These are phyloP conservation scores for Hypsibius dujardini DNA, from an alignment of 1,140 invertebrate genomes.

Conservation along the genomic window DNA sequence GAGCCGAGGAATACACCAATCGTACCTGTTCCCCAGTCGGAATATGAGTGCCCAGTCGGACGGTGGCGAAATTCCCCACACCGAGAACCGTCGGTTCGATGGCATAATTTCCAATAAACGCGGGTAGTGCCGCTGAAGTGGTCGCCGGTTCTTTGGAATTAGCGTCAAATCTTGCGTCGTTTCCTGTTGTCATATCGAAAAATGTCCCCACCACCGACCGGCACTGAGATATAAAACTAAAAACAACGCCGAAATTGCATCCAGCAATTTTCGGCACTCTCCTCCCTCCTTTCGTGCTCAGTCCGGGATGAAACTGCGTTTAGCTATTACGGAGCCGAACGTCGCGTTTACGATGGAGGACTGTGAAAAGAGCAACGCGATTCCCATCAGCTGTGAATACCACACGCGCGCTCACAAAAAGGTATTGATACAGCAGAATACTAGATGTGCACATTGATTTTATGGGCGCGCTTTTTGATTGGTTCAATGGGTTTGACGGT, in stretches of 20 bases:
- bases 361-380: no score
- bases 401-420: no score
- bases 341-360: no score
- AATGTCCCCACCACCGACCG: not conserved
- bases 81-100: slow-evolving; percentile 27
- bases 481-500: no score
- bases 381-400: no score
- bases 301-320: not conserved
- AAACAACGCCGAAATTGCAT: not conserved
- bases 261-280: not conserved
- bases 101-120: slow-evolving; percentile 31
- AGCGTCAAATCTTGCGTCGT: not conserved
- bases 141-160: not conserved
- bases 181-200: not conserved
- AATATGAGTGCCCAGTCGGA: slow-evolving; percentile 28
- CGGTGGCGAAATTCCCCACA: slow-evolving; percentile 30
- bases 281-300: not conserved
- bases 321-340: not conserved
- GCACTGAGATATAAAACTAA: not conserved
- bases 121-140: slow-evolving; percentile 20
- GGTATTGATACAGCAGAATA: no score
- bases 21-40: slow-evolving; percentile 37
- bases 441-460: no score
- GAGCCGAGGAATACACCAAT: slow-evolving; percentile 11
- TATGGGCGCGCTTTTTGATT: no score